These are phyloP conservation scores for Aquatica leii DNA, from an alignment of 2,888 invertebrate species.

Conservation along the genomic window DNA sequence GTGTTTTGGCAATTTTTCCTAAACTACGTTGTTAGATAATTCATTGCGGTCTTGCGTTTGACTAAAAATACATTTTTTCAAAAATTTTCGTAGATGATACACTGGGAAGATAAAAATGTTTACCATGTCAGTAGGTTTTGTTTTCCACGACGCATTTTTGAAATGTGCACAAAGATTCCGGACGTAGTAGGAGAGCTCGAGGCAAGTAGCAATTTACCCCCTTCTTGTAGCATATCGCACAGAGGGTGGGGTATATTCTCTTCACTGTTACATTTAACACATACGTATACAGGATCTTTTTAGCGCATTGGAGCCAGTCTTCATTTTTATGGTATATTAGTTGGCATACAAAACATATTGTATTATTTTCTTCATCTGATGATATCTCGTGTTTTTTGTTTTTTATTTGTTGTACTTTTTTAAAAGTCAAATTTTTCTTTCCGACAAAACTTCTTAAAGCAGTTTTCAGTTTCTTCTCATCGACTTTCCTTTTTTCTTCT, in stretches of 20 bases:
- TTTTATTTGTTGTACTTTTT: conserved; percentile 2
- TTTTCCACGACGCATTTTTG: no score
- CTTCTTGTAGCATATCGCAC: conserved; percentile 1
- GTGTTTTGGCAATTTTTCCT: no score
- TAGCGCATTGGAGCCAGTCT: conserved; percentile 6
- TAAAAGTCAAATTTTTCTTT: not conserved
- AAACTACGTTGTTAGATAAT: no score
- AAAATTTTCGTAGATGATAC: no score
- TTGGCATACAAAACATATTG: not conserved
- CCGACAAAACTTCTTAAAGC: not conserved
- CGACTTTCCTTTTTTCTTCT: conserved; percentile 2
- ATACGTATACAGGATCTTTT: conserved; percentile 27
- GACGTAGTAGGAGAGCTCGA: no score
- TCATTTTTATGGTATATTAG: no score
- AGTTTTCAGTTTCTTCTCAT: not conserved
- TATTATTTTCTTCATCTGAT: not conserved
- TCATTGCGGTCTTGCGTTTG: no score
- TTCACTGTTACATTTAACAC: conserved; percentile 20
- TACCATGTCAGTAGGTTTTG: no score
- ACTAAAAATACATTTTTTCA: no score
- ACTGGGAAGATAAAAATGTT: no score
- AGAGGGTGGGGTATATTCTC: not conserved
- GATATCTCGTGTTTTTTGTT: not conserved
- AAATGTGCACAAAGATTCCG: no score
- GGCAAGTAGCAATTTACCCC: no score